phyloP scores from a whole-genome alignment of 2,797 vertebrate species.

The Prionace glauca region DNA sequence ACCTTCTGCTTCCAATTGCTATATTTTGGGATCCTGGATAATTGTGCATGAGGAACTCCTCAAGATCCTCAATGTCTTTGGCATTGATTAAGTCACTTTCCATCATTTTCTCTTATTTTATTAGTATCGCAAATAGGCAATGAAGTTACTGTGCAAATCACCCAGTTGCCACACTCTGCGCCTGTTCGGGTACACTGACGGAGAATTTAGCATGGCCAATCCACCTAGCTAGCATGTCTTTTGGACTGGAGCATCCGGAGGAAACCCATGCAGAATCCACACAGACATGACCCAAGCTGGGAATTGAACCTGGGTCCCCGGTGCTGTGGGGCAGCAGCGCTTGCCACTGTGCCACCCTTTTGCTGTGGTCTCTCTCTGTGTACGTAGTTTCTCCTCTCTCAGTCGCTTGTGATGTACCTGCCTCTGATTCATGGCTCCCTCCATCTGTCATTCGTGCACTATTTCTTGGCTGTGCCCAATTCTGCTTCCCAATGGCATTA shows the following conservation, averaged over 20 bases:
- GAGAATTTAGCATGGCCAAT: no score
- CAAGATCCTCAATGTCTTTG: not conserved
- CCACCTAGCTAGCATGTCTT: no score
- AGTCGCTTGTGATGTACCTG: not conserved
- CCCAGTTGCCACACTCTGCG: no score
- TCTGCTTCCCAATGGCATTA: constrained; percentile 41
- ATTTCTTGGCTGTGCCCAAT: constrained; percentile 47
- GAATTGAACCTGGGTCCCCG: no score
- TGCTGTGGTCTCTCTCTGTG: not conserved
- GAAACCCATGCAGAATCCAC: no score
- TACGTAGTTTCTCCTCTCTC: not conserved
- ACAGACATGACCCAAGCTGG: no score
- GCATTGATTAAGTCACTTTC: not conserved
- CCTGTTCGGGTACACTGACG: no score
- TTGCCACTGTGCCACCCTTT: not conserved
- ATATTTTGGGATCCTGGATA: not conserved
- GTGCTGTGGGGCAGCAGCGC: no score
- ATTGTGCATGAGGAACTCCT: not conserved
- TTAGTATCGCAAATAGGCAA: no score
- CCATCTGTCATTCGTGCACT: constrained; percentile 45
- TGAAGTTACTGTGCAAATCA: no score
- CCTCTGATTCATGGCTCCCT: not conserved
- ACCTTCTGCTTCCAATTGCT: no score
- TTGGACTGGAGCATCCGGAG: no score
- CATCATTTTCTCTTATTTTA: not conserved